Conservation (phyloP, 1,140 invertebrate species). For the Ericerus pela region DNA sequence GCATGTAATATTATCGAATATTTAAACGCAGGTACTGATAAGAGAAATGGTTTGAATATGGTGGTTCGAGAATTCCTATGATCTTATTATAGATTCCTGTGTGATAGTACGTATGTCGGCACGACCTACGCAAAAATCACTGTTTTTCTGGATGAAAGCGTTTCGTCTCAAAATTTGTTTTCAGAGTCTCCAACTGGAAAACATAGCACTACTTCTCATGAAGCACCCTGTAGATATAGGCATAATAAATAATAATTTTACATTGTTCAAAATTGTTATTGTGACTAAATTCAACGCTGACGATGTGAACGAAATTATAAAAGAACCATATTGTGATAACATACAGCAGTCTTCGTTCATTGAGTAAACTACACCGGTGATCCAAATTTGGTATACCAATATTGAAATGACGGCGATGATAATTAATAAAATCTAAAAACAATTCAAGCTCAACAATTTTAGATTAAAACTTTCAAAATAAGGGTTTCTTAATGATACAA, state of each 20-base stretch:
- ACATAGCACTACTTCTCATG: too few species aligned
- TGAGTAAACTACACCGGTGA: neutral
- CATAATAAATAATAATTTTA: slow-evolving; percentile 75
- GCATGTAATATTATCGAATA: too few species aligned
- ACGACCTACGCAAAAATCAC: slow-evolving; percentile 93
- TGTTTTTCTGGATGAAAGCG: slow-evolving; percentile 96
- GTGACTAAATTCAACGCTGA: slow-evolving; percentile 72
- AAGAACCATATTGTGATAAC: slow-evolving; percentile 51
- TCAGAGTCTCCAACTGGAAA: too few species aligned
- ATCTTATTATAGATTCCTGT: too few species aligned
- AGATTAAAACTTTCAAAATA: too few species aligned
- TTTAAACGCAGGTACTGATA: too few species aligned
- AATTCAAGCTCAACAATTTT: too few species aligned
- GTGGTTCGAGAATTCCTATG: too few species aligned
- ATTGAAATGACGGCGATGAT: slow-evolving; percentile 76
- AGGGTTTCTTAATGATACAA: too few species aligned
- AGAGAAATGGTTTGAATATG: too few species aligned
- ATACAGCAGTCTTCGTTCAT: neutral
- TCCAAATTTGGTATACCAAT: slow-evolving; percentile 43
- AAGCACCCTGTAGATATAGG: slow-evolving; percentile 88
- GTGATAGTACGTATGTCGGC: too few species aligned
- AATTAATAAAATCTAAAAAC: slow-evolving; percentile 51
- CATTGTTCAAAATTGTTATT: slow-evolving; percentile 74
- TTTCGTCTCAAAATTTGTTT: slow-evolving; percentile 81
- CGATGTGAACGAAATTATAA: slow-evolving; percentile 67